phyloP scores from a whole-genome alignment of 2,113 vertebrate species.

The Mormyrus iriodes region DNA sequence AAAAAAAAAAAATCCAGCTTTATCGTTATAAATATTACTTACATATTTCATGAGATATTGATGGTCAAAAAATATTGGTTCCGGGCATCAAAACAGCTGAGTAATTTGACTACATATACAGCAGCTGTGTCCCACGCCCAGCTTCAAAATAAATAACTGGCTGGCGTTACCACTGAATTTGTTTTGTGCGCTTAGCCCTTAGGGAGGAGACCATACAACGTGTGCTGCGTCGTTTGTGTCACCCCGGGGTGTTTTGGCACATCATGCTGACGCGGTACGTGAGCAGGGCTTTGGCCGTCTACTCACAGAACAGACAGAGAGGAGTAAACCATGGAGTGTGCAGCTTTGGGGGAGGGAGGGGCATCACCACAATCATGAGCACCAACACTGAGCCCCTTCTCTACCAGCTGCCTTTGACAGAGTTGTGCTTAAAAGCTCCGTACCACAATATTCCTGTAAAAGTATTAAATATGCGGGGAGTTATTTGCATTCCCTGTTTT shows the following conservation, averaged over 20 bases:
- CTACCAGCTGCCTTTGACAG: constrained; percentile 31
- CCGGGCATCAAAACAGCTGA: constrained; percentile 25
- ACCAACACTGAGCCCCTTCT: constrained; percentile 38
- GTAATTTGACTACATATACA: background rate
- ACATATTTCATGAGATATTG: constrained; percentile 32
- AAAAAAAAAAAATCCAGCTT: constrained; percentile 17
- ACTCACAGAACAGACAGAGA: background rate
- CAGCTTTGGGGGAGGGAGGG: background rate
- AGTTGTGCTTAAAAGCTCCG: constrained; percentile 16
- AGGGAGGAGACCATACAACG: constrained; percentile 64
- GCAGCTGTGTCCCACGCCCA: constrained; percentile 43
- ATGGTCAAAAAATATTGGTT: constrained; percentile 38
- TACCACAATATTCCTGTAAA: too few relatives aligned
- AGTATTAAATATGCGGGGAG: too few relatives aligned
- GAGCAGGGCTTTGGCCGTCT: background rate
- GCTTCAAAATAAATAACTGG: constrained; percentile 16
- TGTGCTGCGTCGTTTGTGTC: constrained; percentile 30
- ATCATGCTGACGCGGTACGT: background rate
- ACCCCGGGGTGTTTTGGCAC: background rate
- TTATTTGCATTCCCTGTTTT: constrained; percentile 21
- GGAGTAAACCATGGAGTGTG: background rate
- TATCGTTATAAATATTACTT: constrained; percentile 16
- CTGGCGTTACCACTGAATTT: constrained; percentile 31
- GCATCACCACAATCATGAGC: background rate
- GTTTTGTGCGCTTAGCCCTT: constrained; percentile 54